Evolutionary conservation across 2,797 vertebrate species (phyloP), one percentile per base, ranked within the genome.

Genomic region (Telmatherina bonti): DNA sequence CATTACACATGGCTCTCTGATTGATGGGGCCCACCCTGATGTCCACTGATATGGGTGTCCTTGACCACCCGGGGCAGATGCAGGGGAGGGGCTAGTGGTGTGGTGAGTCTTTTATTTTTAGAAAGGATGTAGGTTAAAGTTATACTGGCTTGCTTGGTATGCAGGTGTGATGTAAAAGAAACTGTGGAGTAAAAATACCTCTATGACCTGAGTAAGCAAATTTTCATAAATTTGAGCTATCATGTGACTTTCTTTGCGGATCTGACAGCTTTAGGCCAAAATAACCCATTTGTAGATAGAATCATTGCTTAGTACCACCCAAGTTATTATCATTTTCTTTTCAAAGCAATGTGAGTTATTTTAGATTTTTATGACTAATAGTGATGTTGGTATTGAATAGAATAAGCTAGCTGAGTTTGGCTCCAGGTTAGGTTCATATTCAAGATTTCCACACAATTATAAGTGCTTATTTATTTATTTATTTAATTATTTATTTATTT

Each of bases 1-100:
- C 91, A 94, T 94, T 94, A 94, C 93, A 91, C 88, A 88, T 73
- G 62, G 82, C 62, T 75, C 55, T 72, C 88, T 95, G 94, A 95
- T 95, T 89, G 93, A 95, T 94, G 90, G 89, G 80, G 72, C 76
- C 87, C 85, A 84, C 89, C 86, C 88, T 87, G 88, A 91, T 88
- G 78, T 84, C 85, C 84, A 88, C 90, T 92, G 92, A 94, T 93
- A 92, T 33, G 83, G 75, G 88, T 89, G 93, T 95, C 93, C 93
- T 94, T 95, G 94, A 94, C 89, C 89, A 90, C 74, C 56, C 82
- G 83, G 86, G 86, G 18, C 83, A 89, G 73, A 87, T 20, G 74
- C 79, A 80, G 62, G 77, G 82, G 62, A 52, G 61, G 68, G 68
- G 69, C 29, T 47, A 75, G 69, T 43, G 55, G 56, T 54, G 35